A percentile compares a stretch with the other conserved stretches of the same genome.
These are phyloP conservation scores for Talpa occidentalis DNA, from an alignment of 2,113 vertebrate species.

Conservation along the genomic window DNA sequence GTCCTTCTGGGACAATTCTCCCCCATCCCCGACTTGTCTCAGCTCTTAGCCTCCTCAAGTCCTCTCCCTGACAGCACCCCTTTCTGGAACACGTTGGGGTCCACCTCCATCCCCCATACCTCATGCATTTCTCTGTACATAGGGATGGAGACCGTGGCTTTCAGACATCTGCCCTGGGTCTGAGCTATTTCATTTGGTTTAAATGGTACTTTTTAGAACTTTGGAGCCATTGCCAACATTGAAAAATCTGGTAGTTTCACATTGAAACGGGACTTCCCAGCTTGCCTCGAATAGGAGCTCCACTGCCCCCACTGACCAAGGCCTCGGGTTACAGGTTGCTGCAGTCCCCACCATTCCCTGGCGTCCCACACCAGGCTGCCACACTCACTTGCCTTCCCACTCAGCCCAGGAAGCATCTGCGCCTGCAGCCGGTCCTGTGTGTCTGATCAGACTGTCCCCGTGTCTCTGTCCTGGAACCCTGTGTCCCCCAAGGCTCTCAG, in stretches of 20 bases:
- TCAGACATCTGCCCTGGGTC: background rate
- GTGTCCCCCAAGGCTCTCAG: background rate
- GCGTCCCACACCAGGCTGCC: background rate
- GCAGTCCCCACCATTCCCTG: background rate
- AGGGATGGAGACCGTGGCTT: background rate
- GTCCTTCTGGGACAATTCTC: background rate
- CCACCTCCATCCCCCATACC: background rate
- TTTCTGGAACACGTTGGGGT: background rate
- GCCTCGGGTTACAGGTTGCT: background rate
- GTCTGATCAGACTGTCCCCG: background rate
- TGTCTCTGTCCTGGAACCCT: background rate
- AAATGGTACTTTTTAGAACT: background rate
- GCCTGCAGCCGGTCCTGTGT: background rate
- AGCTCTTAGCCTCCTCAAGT: background rate
- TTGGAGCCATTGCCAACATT: background rate
- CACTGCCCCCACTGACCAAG: background rate
- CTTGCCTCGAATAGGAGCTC: conserved; percentile 21
- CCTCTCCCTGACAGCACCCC: background rate
- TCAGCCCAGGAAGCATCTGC: background rate
- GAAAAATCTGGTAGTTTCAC: conserved; percentile 21
- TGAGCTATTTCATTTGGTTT: background rate
- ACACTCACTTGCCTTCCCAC: background rate
- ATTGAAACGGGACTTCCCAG: conserved; percentile 43
- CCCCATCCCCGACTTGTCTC: background rate
- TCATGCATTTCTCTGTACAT: background rate